These are phyloP conservation scores for Doryteuthis pealeii DNA, from an alignment of 1,140 invertebrate genomes.

Conservation along the genomic window DNA sequence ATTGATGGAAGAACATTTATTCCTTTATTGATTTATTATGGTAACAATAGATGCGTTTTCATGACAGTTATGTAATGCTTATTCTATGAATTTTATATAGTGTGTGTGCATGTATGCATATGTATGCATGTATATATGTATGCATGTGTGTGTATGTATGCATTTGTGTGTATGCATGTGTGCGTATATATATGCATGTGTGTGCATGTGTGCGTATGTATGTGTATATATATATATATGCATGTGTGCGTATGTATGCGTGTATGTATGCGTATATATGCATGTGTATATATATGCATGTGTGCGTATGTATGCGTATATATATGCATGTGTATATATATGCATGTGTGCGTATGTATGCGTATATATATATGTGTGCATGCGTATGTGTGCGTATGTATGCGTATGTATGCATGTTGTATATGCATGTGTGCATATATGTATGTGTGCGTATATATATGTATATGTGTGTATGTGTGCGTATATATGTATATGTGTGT, in stretches of 20 bases:
- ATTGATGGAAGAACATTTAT: too few species aligned
- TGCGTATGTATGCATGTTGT: neutral
- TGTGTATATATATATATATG: too few species aligned
- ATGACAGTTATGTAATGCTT: too few species aligned
- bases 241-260: neutral
- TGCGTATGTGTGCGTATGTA: too few species aligned
- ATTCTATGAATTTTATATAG: too few species aligned
- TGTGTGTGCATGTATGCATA: too few species aligned
- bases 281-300: neutral
- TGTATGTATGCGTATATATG: neutral
- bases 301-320: neutral
- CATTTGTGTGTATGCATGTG: neutral
- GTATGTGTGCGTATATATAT: neutral
- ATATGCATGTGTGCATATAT: neutral
- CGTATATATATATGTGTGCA: too few species aligned
- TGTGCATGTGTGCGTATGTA: neutral
- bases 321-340: neutral
- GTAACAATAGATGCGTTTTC: too few species aligned
- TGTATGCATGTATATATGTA: too few species aligned
- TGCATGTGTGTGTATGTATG: neutral
- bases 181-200: neutral
- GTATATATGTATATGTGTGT: neutral
- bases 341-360: neutral
- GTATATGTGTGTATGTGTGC: neutral
- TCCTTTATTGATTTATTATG: too few species aligned